Conservation (phyloP, 2,797 vertebrate species). For the Sebastes iracundus region DNA sequence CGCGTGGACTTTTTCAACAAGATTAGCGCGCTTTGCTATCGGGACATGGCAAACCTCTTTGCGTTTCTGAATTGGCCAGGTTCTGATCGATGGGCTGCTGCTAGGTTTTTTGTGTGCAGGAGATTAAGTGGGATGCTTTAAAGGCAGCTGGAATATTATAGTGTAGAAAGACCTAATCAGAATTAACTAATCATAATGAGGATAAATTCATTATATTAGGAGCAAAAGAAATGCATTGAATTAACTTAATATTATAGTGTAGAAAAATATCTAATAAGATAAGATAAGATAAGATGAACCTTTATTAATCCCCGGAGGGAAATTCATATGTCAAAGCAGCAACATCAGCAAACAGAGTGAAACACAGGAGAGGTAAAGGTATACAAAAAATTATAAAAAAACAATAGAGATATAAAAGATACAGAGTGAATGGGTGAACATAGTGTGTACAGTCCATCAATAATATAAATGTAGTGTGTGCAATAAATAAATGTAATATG, state of each 20-base stretch:
- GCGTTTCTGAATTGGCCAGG: background rate
- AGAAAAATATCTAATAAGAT: too few relatives aligned
- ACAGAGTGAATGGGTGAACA: too few relatives aligned
- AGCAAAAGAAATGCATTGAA: background rate
- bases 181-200: background rate
- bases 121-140: constrained; percentile 1
- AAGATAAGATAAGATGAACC: too few relatives aligned
- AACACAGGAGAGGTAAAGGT: too few relatives aligned
- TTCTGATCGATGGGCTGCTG: constrained; percentile 33
- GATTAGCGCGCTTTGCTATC: constrained; percentile 46
- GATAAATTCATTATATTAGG: background rate
- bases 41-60: constrained; percentile 34
- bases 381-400: too few relatives aligned
- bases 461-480: too few relatives aligned
- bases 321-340: accelerated
- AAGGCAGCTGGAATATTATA: background rate
- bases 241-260: background rate
- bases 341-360: too few relatives aligned
- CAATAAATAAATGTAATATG: too few relatives aligned
- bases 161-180: background rate
- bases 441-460: too few relatives aligned
- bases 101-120: background rate
- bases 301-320: too few relatives aligned
- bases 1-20: constrained; percentile 41
- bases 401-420: too few relatives aligned